These are phyloP conservation scores for Heterohyrax brucei DNA, from an alignment of 2,797 vertebrate genomes.

Conservation along the genomic window DNA sequence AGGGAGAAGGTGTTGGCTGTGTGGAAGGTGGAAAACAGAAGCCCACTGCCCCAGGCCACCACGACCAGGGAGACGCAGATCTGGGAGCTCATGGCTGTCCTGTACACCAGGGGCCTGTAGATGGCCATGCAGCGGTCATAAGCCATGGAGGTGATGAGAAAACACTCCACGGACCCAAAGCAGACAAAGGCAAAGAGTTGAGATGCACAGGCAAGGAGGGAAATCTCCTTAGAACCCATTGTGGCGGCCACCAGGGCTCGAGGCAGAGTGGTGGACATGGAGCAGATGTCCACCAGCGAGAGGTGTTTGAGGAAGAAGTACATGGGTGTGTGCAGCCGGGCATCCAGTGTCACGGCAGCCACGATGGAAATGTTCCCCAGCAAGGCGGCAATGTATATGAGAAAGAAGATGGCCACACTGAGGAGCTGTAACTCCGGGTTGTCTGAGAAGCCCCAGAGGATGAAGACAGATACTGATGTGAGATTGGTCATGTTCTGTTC, in stretches of 20 bases:
- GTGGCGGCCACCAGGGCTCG: slow-evolving; percentile 52
- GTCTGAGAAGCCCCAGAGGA: slow-evolving; percentile 65
- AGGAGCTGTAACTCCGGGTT: slow-evolving; percentile 27
- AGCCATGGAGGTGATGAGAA: slow-evolving; percentile 77
- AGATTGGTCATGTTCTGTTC: background rate
- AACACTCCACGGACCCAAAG: slow-evolving; percentile 68
- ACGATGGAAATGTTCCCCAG: slow-evolving; percentile 64
- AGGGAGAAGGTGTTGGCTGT: slow-evolving; percentile 72
- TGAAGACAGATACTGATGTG: background rate
- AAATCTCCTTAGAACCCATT: slow-evolving; percentile 31
- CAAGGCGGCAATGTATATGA: slow-evolving; percentile 38
- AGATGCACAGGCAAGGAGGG: slow-evolving; percentile 35
- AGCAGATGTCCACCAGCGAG: slow-evolving; percentile 78
- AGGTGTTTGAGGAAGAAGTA: slow-evolving; percentile 81
- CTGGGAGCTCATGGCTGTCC: slow-evolving; percentile 22
- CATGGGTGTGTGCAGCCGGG: slow-evolving; percentile 74
- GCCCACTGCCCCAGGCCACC: slow-evolving; percentile 70
- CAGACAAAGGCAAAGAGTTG: slow-evolving; percentile 78
- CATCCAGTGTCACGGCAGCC: background rate
- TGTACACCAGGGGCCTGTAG: slow-evolving; percentile 59
- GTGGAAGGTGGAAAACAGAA: slow-evolving; percentile 74
- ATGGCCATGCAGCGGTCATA: slow-evolving; percentile 74
- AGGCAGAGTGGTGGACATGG: slow-evolving; percentile 75
- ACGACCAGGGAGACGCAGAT: slow-evolving; percentile 35
- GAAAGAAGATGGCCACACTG: background rate